Conservation (phyloP, 2,888 invertebrate species). For the Lasioglossum morio region DNA sequence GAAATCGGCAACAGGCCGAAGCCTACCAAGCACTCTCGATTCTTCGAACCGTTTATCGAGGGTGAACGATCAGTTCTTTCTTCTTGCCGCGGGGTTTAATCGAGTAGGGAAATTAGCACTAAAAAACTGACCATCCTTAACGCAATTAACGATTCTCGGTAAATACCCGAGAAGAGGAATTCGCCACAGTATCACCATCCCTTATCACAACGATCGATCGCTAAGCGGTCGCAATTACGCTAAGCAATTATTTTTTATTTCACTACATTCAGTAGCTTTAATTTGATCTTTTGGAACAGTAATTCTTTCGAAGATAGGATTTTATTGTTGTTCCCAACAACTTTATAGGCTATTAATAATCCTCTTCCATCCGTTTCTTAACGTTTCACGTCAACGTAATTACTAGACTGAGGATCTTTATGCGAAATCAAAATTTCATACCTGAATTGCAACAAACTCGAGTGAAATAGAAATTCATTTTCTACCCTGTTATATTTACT, state of each 20-base stretch:
- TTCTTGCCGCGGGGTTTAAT: neutral
- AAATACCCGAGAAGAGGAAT: neutral
- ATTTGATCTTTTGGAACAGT: no score
- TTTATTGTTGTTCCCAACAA: no score
- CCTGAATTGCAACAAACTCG: no score
- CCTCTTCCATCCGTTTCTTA: no score
- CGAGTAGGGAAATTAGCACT: neutral
- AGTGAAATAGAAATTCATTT: no score
- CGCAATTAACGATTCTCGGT: neutral
- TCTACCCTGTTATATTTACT: no score
- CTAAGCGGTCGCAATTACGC: no score
- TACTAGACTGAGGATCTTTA: no score
- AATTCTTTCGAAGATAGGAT: no score
- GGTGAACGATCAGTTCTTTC: neutral
- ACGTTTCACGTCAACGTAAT: no score
- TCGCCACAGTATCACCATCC: neutral
- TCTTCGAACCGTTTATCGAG: constrained; percentile 36
- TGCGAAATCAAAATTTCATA: no score
- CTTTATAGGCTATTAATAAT: no score
- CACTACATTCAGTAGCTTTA: neutral
- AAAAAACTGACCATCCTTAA: neutral
- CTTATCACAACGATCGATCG: neutral
- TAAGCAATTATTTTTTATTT: neutral
- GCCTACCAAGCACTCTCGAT: constrained; percentile 24
- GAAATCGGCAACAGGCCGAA: constrained; percentile 37